Evolutionary conservation across 2,888 invertebrate species (phyloP), one percentile per base, ranked within the genome.

Genomic region (Lithophane ornitopus): DNA sequence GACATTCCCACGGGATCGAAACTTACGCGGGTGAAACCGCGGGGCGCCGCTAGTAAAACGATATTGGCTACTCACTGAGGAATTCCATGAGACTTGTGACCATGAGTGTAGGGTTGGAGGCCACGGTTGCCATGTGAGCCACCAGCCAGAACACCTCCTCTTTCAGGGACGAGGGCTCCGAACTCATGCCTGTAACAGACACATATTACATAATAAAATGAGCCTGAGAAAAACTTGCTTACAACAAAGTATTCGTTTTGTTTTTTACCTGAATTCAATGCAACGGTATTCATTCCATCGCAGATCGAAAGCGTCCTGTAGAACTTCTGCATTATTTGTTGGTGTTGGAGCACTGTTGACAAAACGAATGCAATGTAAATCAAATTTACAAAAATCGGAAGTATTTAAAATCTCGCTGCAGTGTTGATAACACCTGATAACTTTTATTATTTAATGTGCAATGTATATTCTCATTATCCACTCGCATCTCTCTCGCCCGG

Each of bases 61-160:
- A 28, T 65, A 44, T 44, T 26, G 0, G 14, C 44, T 65, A 94
- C 96, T 95, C 78, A 96, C 96, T 93, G 2, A 99, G 97, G 93
- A 98, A 98, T 82, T 97, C 97, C 90, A 98, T 97, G 58, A 99
- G 97, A 0, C 98, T 98, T 84, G 98, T 97, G 88, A 99, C 97
- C 90, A 99, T 97, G 74, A 98, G 96, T 41, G 97, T 97, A 4
- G 98, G 98, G 90, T 97, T 97, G 12, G 98, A 98, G 3, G 98
- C 98, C 89, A 98, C 98, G 63, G 97, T 97, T n/a, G 98, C 98
- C 80, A 99, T 95, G 4, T 98, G 98, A 46, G 98, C 97, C 72
- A 99, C 97, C 85, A 99, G 97, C 94, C 98, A 98, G 91, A 98
- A 99, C n/a, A 99, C 97, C 34, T 98, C 98, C 91, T 99, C 99